Evolutionary conservation across 2,888 invertebrate genomes (phyloP), one percentile per base, ranked within the genome.

Genomic region (Drosophila atripex): DNA sequence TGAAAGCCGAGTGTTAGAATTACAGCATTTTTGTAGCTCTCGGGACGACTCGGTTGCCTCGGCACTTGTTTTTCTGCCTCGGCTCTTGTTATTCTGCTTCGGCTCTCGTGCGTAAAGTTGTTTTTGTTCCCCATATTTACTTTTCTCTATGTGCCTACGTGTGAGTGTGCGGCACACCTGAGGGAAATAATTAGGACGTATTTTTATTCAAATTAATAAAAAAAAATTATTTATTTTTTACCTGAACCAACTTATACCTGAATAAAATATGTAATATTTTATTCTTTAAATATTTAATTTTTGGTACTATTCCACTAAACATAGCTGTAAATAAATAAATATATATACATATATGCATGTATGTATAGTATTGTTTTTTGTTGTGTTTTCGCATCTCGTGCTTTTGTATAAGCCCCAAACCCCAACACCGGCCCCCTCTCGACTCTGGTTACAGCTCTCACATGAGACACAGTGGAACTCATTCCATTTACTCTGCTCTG

Each of bases 11-110:
- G 65, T 65, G 65, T 47, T 60, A 47, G 61, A 72, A 59, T 69
- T 77, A 73, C 78, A 80, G 78, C 80, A 83, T 75, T 85, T 84
- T 78, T 86, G 78, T 85, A 83, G 76, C 70, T 47, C 43, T 57
- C 69, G 73, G 68, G 61, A 49, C 16, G 39, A 39, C 7, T 32
- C 41, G 35, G n/a, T 8, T 43, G 45, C 59, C 23, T 61, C 60
- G 59, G 60, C n/a, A 46, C 66, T 74, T 85, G 74, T 73, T 79
- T 65, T 66, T 55, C 70, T 18, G 45, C 59, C 23, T 61, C 60
- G 59, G 60, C n/a, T 46, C 66, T 74, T 85, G 74, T 73, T 79
- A 65, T 66, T 55, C 70, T 43, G 72, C 47, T 69, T 70, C 64
- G 70, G 61, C 61, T 51, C 75, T 63, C 60, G 50, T 71, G 65